Base-by-base conservation (phyloP, 2,888 invertebrate genomes). In the Cecidostiba fungosa region DNA sequence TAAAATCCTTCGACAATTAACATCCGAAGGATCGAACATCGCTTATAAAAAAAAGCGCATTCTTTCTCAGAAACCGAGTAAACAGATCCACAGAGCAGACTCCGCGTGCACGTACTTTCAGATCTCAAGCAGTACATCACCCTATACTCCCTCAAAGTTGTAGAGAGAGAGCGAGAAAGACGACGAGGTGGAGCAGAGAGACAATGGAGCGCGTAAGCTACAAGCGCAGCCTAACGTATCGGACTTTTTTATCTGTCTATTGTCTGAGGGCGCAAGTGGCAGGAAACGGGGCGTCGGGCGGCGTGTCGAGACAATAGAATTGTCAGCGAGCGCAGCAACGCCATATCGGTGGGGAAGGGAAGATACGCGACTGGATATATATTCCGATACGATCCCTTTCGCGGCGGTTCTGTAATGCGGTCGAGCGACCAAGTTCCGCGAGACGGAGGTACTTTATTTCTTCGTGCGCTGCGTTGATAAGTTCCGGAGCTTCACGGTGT, bases 301-400 rank as follows among this genome's bases (percentile, higher is more conserved):
- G 62, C 47, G 26, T 66, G 39, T 12, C 76, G 69, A 82, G 76
- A 82, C 54, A 82, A 77, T 76, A 47, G 26, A 77, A 77, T 82
- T 39, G 62, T 70, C 66, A 59, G 50, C 29, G 23, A 73, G 39
- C n/a, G 62, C 59, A n/a, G 6, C 29, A 12, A 36, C 23, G 50
- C 23, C 50, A 23, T 70, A 70, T 72, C 79, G 47, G n/a, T 1
- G 12, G 23, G 23, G 59, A 62, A 23, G 14, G 1, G 16, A 23
- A 80, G 54, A 54, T 54, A 72, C 69, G 50, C 47, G 5, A 14
- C 14, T 39, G 54, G 70, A 80, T 70, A 72, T 50, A 50, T 66
- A 66, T 66, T 66, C 62, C 62, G 62, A 66, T 66, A 66, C 29
- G 62, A 66, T 66, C 62, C 62, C 12, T 66, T 66, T 26, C 29